Evolutionary conservation across 2,888 invertebrate genomes (phyloP).

Genomic region (Phortica magna): DNA sequence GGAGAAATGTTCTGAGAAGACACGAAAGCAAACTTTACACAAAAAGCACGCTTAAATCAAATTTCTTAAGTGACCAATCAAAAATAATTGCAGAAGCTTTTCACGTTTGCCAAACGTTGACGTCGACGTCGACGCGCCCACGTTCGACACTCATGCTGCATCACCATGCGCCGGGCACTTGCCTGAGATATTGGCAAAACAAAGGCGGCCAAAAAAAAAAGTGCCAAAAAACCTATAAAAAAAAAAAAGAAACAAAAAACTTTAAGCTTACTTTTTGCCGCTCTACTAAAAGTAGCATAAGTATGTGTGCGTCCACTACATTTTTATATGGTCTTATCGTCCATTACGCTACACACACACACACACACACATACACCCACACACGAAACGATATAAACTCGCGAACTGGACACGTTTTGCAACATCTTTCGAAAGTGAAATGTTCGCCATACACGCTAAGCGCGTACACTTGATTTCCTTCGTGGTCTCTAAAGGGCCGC

Average conservation of each 20-base stretch:
- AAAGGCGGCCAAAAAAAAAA: background rate
- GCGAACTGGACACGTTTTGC: slow-evolving; percentile 5
- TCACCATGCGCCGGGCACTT: background rate
- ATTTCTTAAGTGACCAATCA: slow-evolving; percentile 67
- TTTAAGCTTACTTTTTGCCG: background rate
- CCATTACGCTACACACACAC: background rate
- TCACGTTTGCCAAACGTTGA: slow-evolving; percentile 4
- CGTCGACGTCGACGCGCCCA: background rate
- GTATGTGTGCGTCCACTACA: background rate
- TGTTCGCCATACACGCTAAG: slow-evolving; percentile 65
- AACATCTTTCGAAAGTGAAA: slow-evolving; percentile 48
- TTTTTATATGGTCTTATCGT: background rate
- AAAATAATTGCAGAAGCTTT: slow-evolving; percentile 59
- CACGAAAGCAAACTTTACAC: slow-evolving; percentile 47
- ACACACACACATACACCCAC: background rate
- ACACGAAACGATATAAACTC: background rate
- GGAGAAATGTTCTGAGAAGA: slow-evolving; percentile 36
- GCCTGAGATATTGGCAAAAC: background rate
- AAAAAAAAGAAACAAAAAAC: background rate
- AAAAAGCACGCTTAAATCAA: slow-evolving; percentile 50
- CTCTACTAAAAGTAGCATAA: background rate
- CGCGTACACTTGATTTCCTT: slow-evolving; percentile 35
- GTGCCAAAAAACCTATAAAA: background rate
- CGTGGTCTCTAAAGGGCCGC: slow-evolving; percentile 39
- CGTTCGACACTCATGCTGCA: background rate